phyloP scores from a whole-genome alignment of 1,140 invertebrate species.

The Papilio glaucus region DNA sequence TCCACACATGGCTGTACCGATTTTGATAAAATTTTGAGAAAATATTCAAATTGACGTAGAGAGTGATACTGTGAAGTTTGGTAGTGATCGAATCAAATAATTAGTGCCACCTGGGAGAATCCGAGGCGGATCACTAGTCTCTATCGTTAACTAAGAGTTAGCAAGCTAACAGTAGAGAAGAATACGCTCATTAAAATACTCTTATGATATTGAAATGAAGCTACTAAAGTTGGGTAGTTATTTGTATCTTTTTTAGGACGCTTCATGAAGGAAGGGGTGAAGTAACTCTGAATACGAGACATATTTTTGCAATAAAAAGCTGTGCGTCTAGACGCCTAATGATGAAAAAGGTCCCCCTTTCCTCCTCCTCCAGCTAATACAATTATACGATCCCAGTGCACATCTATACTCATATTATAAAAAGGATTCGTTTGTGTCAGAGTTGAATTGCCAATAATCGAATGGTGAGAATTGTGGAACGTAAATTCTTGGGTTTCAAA shows the following conservation, averaged over 20 bases:
- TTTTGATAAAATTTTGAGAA: too few relatives aligned
- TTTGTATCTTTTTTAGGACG: background rate
- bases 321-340: conserved; percentile 17
- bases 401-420: background rate
- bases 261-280: background rate
- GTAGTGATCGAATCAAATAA: too few relatives aligned
- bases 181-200: too few relatives aligned
- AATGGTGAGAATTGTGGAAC: background rate
- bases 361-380: too few relatives aligned
- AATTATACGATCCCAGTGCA: conserved; percentile 10
- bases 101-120: too few relatives aligned
- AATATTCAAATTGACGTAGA: too few relatives aligned
- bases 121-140: too few relatives aligned
- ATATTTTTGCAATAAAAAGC: background rate
- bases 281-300: background rate
- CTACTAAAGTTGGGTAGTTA: background rate
- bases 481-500: background rate
- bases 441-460: background rate
- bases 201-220: background rate
- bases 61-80: too few relatives aligned
- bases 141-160: too few relatives aligned
- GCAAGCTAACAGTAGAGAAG: too few relatives aligned
- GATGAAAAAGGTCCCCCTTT: background rate
- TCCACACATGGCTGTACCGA: too few relatives aligned
- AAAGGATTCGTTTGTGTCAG: background rate